These are phyloP conservation scores for Deilephila porcellus DNA, from an alignment of 2,888 invertebrate species.

Conservation along the genomic window DNA sequence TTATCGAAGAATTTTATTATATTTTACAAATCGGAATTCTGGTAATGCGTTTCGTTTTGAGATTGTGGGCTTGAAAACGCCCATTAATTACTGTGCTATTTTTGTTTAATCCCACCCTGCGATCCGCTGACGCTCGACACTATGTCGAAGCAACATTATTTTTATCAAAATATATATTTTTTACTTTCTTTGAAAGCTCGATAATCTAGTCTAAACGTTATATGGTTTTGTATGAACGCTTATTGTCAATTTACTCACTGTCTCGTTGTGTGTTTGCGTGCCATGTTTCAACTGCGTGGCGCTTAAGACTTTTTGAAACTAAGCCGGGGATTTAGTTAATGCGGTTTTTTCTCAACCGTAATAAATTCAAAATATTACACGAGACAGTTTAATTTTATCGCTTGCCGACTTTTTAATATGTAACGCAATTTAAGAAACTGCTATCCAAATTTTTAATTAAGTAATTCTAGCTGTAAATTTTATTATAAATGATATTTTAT, in stretches of 20 bases:
- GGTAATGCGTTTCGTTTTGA: constrained; percentile 66
- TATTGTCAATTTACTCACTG: background rate
- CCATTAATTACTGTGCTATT: constrained; percentile 79
- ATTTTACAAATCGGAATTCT: constrained; percentile 57
- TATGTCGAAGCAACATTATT: constrained; percentile 61
- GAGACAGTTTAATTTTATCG: constrained; percentile 31
- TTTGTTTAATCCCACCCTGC: constrained; percentile 77
- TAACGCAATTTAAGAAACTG: constrained; percentile 5
- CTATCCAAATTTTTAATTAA: constrained; percentile 27
- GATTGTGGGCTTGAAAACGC: constrained; percentile 70
- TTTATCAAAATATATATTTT: constrained; percentile 31
- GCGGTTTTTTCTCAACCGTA: background rate
- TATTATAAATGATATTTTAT: constrained; percentile 37
- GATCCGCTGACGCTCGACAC: constrained; percentile 69
- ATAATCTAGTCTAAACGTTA: background rate
- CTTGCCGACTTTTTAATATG: constrained; percentile 30
- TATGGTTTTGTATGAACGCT: background rate
- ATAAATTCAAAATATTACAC: constrained; percentile 1
- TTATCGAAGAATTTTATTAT: constrained; percentile 50
- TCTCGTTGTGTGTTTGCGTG: background rate
- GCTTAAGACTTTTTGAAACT: background rate
- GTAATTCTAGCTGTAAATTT: constrained; percentile 28
- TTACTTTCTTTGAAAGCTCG: background rate
- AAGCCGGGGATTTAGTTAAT: background rate
- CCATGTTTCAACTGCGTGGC: background rate